Evolutionary conservation across 2,113 vertebrate species (phyloP).

Genomic region (Macaca mulatta): DNA sequence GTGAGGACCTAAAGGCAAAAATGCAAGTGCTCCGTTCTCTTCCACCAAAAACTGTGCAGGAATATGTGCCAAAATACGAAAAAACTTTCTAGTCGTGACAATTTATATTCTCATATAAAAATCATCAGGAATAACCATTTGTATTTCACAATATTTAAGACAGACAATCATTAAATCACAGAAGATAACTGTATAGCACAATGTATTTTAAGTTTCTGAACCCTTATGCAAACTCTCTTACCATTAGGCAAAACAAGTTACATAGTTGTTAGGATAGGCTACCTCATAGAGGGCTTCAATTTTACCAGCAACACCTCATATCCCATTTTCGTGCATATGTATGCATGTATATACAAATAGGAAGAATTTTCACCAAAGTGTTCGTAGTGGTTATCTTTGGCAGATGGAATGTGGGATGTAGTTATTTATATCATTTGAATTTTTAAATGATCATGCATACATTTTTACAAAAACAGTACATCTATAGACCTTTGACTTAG

Average conservation of each 20-base stretch:
- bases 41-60: neutral
- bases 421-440: conserved; percentile 13
- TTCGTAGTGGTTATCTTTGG: neutral
- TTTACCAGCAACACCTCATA: neutral
- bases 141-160: conserved; percentile 31
- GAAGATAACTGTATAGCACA: neutral
- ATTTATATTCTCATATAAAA: conserved; percentile 36
- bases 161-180: conserved; percentile 8
- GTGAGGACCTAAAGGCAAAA: neutral
- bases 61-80: neutral
- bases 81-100: neutral
- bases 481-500: neutral
- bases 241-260: neutral
- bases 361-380: conserved; percentile 6
- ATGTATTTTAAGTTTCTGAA: neutral
- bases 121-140: conserved; percentile 30
- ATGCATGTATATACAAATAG: neutral
- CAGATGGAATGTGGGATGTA: neutral
- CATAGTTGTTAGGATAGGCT: neutral
- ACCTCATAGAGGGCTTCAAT: neutral
- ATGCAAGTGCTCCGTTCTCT: neutral
- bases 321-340: neutral
- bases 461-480: conserved; percentile 26
- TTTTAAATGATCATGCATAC: neutral
- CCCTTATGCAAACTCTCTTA: neutral